Base-by-base conservation (phyloP, 2,888 invertebrate genomes). In the Prosopocoilus inquinatus region DNA sequence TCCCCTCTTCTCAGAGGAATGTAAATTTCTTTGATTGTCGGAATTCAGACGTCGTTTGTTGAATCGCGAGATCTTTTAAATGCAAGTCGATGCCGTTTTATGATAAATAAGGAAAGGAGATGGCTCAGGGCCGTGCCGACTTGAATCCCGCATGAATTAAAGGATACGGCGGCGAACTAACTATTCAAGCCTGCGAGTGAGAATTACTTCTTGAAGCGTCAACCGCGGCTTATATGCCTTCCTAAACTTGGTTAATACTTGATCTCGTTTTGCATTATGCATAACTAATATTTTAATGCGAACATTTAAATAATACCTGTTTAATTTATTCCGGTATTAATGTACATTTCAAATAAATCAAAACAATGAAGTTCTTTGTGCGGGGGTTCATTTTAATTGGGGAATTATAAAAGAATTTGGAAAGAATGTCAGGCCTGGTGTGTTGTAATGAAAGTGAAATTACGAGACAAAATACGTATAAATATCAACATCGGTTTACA, bases 201-300 rank as follows among this genome's bases (percentile, higher is more conserved):
- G 66, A 65, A 69, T 67, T 67, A 66, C 67, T 65, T 64, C 67
- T 66, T 66, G 67, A 64, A 62, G 64, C 66, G 64, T 66, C 66
- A 66, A 59, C 59, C 64, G 53, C 61, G 64, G 64, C 64, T 65
- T 66, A 66, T 61, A 61, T 55, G 62, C 63, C 65, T 66, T 61
- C 64, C 63, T 62, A 65, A 68, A 67, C 65, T 67, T 64, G 62
- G 64, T 66, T 68, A 67, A 68, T 68, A 67, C 68, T 67, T 67
- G 71, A 72, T 73, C 72, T 71, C 64, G 69, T 67, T 65, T 67
- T 66, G 68, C 70, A 69, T 69, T 67, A 68, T 71, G 69, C 70
- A 70, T 70, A 66, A 67, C 71, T 75, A 74, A 75, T 75, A 75
- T 73, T 73, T 75, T 74, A 74, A 74, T 72, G 68, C 73, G 68